A percentile compares a stretch with the other conserved stretches of the same genome.
Conservation (phyloP, 2,888 invertebrate genomes). For the Oligia strigilis region DNA sequence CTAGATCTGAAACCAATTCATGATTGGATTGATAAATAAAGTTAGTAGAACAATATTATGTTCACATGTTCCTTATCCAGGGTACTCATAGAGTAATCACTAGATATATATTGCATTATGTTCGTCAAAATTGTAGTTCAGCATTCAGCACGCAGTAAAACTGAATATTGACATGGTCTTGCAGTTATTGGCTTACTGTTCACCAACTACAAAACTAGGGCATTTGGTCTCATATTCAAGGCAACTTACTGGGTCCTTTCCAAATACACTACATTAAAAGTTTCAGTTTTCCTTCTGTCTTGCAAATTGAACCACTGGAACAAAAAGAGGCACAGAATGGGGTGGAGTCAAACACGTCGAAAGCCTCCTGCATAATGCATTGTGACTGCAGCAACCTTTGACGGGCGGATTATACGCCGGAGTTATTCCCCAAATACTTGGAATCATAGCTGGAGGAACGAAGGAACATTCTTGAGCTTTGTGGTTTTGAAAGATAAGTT, state of each 20-base stretch:
- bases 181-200: background rate
- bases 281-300: background rate
- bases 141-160: background rate
- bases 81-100: background rate
- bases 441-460: conserved; percentile 14
- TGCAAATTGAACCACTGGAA: conserved; percentile 40
- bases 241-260: background rate
- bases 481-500: background rate
- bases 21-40: background rate
- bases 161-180: background rate
- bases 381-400: conserved; percentile 81
- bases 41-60: background rate
- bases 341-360: conserved; percentile 76
- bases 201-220: background rate
- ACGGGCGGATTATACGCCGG: conserved; percentile 77
- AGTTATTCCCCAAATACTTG: conserved; percentile 75
- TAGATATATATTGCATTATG: background rate
- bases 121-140: background rate
- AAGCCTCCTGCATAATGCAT: conserved; percentile 85
- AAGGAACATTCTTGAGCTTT: background rate
- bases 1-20: background rate
- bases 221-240: background rate
- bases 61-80: background rate
- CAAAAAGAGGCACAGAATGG: conserved; percentile 66
- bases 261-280: background rate